Conservation (phyloP, 2,113 vertebrate genomes). For the Pelusios castaneus region DNA sequence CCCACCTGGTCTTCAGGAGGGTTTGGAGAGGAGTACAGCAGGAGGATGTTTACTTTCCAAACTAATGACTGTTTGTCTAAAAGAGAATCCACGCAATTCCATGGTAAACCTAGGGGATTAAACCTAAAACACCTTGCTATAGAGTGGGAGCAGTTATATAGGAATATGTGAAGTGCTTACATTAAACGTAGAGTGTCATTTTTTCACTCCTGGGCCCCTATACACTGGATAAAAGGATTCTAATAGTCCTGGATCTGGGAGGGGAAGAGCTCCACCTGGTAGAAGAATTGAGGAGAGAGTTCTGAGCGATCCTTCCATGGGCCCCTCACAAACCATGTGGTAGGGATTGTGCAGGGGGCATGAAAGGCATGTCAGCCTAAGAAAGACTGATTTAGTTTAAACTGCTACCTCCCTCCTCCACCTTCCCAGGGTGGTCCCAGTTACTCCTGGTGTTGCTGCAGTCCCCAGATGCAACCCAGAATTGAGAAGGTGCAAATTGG, state of each 20-base stretch:
- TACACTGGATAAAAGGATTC: background rate
- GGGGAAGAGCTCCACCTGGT: background rate
- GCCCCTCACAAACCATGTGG: background rate
- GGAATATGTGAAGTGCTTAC: background rate
- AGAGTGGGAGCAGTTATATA: background rate
- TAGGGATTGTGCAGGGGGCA: background rate
- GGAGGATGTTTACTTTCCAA: background rate
- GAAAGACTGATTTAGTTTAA: background rate
- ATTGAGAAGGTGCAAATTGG: background rate
- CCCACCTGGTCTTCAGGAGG: background rate
- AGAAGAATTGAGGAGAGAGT: background rate
- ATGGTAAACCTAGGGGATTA: background rate
- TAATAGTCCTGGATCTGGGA: background rate
- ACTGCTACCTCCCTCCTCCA: no score
- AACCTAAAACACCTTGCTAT: accelerated
- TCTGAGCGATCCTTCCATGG: background rate
- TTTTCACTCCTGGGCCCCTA: background rate
- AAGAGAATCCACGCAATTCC: background rate
- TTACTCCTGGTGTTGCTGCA: background rate
- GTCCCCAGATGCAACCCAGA: background rate
- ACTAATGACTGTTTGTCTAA: background rate
- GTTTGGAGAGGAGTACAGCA: background rate
- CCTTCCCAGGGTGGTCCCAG: background rate
- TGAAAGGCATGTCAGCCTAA: background rate
- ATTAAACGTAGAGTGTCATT: background rate